These are phyloP conservation scores for Nycticryphes semicollaris DNA, from an alignment of 2,113 vertebrate species.

Conservation along the genomic window DNA sequence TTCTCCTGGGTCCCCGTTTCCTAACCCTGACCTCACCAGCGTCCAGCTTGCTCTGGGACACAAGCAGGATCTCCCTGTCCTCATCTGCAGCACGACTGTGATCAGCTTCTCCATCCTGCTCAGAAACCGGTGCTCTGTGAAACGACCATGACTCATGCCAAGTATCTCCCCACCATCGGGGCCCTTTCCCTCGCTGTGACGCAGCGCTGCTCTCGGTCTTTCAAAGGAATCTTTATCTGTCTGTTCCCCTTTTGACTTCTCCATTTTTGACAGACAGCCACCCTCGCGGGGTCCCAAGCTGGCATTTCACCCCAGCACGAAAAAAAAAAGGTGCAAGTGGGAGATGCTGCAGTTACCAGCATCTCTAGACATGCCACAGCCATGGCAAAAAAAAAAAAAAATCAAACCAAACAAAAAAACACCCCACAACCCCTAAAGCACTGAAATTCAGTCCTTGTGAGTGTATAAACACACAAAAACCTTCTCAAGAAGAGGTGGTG, in stretches of 20 bases:
- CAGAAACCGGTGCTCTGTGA: not conserved
- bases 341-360: not conserved
- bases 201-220: not conserved
- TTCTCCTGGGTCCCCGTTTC: not conserved
- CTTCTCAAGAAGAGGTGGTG: not conserved
- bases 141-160: not conserved
- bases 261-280: not conserved
- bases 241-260: not conserved
- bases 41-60: not conserved
- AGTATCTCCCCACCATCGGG: not conserved
- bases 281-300: not conserved
- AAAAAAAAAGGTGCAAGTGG: not conserved
- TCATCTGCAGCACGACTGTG: rapidly evolving
- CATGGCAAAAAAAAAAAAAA: not conserved
- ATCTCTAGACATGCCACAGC: not conserved
- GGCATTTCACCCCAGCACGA: not conserved
- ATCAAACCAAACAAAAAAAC: no score
- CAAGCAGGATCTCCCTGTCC: not conserved
- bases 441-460: not conserved
- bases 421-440: not conserved
- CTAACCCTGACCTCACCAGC: not conserved
- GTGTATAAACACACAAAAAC: not conserved
- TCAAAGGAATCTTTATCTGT: not conserved
- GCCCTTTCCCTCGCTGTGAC: not conserved
- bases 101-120: not conserved